Percentiles rank a stretch among this genome's conserved stretches.
phyloP scores from a whole-genome alignment of 2,797 vertebrate species.

The Paguma larvata region DNA sequence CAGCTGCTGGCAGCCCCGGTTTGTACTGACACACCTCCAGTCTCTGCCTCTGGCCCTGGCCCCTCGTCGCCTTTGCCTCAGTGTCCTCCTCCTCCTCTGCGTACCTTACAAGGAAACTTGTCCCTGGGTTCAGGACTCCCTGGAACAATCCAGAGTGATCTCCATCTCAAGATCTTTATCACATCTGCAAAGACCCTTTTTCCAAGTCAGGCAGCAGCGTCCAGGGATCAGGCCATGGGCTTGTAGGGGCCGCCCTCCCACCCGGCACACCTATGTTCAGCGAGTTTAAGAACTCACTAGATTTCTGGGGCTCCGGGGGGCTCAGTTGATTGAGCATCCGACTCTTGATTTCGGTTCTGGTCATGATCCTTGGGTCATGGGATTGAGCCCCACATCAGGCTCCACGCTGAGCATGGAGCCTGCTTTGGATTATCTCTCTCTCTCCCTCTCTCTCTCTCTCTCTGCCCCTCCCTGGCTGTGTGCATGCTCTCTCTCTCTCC shows the following conservation, averaged over 20 bases:
- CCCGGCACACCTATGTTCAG: background rate
- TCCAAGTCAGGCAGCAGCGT: background rate
- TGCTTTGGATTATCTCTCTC: too few species aligned
- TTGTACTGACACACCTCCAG: rapidly evolving
- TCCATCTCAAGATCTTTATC: background rate
- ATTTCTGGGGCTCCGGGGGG: too few species aligned
- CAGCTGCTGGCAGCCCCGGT: background rate
- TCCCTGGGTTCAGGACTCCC: background rate
- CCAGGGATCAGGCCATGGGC: rapidly evolving
- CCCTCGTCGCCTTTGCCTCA: rapidly evolving
- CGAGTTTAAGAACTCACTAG: background rate
- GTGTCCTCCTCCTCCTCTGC: background rate
- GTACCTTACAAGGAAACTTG: background rate
- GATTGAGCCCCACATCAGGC: too few species aligned
- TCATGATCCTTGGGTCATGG: too few species aligned
- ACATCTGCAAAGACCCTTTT: background rate
- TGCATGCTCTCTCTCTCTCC: too few species aligned
- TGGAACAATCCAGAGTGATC: background rate
- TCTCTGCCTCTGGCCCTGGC: background rate
- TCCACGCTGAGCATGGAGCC: too few species aligned
- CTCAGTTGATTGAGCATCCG: too few species aligned
- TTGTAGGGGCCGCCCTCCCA: too few species aligned
- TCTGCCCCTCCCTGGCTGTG: too few species aligned
- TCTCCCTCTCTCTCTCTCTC: too few species aligned
- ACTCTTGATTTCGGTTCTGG: too few species aligned